These are phyloP conservation scores for Erpobdella octoculata DNA, from an alignment of 2,888 invertebrate genomes.

Conservation along the genomic window DNA sequence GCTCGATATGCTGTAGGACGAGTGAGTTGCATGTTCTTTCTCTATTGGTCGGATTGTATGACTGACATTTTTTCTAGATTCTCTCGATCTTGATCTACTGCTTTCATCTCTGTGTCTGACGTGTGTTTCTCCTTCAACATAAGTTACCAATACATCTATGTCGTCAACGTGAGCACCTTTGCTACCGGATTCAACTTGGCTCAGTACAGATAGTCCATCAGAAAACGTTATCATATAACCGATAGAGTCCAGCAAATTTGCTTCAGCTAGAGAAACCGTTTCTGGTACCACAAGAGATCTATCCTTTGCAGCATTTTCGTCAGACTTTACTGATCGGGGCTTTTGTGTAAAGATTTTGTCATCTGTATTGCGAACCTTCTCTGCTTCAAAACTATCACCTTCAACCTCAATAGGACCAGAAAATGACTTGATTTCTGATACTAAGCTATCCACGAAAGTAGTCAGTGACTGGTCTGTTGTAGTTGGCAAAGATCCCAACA, in stretches of 20 bases:
- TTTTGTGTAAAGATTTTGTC: no score
- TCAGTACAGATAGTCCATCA: not conserved
- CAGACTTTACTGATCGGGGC: no score
- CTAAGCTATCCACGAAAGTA: no score
- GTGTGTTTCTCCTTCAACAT: not conserved
- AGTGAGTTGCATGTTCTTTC: not conserved
- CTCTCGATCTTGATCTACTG: not conserved
- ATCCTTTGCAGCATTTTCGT: no score
- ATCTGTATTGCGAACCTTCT: no score
- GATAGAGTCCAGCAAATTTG: not conserved
- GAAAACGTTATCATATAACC: not conserved
- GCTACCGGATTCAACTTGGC: not conserved
- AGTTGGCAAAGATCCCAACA: no score
- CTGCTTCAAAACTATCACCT: no score
- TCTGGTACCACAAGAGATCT: no score
- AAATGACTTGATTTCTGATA: no score
- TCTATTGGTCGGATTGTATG: not conserved
- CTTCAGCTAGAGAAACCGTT: not conserved
- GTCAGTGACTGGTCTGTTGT: no score
- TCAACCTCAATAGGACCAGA: no score
- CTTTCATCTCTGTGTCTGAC: not conserved
- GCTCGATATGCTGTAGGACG: not conserved
- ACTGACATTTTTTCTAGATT: not conserved
- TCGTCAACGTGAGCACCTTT: not conserved
- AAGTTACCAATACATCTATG: conserved; percentile 9